Percentiles rank a stretch among this genome's conserved stretches.
Evolutionary conservation across 2,888 invertebrate species (phyloP).

Genomic region (Boloria selene): DNA sequence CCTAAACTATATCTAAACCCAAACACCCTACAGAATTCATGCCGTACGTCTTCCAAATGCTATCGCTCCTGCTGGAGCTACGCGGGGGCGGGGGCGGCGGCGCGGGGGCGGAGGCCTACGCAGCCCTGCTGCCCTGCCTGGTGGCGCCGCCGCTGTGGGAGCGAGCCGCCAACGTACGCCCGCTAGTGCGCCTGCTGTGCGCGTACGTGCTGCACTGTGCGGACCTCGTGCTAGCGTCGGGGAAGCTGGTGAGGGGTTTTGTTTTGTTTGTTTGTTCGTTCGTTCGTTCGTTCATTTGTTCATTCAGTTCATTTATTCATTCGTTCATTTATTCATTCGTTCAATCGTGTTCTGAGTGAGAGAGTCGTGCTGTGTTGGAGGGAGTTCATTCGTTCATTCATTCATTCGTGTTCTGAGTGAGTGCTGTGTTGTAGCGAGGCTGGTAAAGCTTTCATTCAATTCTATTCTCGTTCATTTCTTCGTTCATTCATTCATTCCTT

Average conservation of each 20-base stretch:
- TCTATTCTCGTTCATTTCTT: too few species aligned
- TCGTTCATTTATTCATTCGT: too few species aligned
- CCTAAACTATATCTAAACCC: too few species aligned
- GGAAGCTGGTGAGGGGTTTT: conserved; percentile 84
- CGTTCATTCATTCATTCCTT: too few species aligned
- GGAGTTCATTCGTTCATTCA: too few species aligned
- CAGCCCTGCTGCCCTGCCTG: conserved; percentile 94
- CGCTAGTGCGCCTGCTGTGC: conserved; percentile 94
- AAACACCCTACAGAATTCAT: conserved; percentile 91
- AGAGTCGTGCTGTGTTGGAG: too few species aligned
- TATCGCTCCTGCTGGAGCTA: conserved; percentile 93
- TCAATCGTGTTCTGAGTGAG: too few species aligned
- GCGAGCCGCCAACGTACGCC: conserved; percentile 95
- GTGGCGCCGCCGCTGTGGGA: conserved; percentile 97
- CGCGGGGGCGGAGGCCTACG: conserved; percentile 89
- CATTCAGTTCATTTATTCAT: not conserved
- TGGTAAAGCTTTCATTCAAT: too few species aligned
- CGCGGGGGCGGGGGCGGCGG: conserved; percentile 69
- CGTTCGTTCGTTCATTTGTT: too few species aligned
- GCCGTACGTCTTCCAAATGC: conserved; percentile 99
- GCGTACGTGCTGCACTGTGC: conserved; percentile 86
- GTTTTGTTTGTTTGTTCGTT: not conserved
- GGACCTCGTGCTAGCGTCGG: conserved; percentile 72
- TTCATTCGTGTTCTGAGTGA: not conserved
- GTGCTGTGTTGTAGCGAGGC: too few species aligned